Evolutionary conservation across 1,140 invertebrate genomes (phyloP), one percentile per base, ranked within the genome.

Genomic region (Dendrolimus punctatus): DNA sequence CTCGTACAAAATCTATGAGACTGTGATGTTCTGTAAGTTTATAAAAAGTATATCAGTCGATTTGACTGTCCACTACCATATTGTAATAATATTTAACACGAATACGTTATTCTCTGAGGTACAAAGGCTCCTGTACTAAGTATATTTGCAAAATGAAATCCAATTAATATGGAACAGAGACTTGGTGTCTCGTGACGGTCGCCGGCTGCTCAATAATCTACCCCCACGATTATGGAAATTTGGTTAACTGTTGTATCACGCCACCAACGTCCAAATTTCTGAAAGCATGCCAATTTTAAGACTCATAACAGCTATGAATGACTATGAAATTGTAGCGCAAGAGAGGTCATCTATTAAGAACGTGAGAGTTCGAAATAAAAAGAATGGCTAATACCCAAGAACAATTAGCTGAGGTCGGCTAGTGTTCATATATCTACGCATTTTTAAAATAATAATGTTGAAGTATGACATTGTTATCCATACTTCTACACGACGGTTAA

Each of bases 191-290:
- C 67, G 62, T 70, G 60, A 65, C 57, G 54, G 53, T 48, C 51
- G 51, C 58, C 44, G 41, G 58, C 57, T 62, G 56, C 56, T 61
- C 51, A 60, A 67, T 60, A 55, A 59, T 53, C 60, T 58, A 58
- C 55, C 57, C 51, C 58, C 60, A 64, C 59, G 63, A 62, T 62
- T 61, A 69, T 66, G 57, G 59, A 67, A 69, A 71, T 69, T 48
- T 46, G 60, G 53, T 64, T 68, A 69, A 68, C 46, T 59, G 56
- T 59, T 49, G 46, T 59, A 58, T 66, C 71, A 67, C 64, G 71
- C 65, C 43, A 58, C 46, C 52, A 53, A 44, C 48, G 58, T 43
- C 61, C 55, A 66, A 72, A 70, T 64, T 59, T 65, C 52, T 60
- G 59, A 64, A 67, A 73, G 67, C 58, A 64, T 39, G 43, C 58